phyloP scores from a whole-genome alignment of 2,888 invertebrate species.

The Melanostoma scalare region DNA sequence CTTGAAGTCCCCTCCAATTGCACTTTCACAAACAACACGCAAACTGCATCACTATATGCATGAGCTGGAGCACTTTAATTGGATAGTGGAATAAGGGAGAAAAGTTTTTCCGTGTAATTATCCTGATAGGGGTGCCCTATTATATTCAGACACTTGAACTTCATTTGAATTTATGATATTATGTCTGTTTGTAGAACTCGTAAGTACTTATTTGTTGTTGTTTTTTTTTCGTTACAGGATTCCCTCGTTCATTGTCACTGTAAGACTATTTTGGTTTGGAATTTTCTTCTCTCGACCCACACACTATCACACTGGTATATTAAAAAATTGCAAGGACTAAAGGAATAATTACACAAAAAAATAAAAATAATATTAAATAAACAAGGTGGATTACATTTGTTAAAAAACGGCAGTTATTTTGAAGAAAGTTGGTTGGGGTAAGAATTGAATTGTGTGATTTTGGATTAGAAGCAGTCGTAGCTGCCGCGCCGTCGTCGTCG shows the following conservation, averaged over 20 bases:
- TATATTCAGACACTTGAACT: constrained; percentile 56
- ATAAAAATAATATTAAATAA: constrained; percentile 2
- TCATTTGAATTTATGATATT: constrained; percentile 2
- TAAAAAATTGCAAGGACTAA: constrained; percentile 34
- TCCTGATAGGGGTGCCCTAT: constrained; percentile 50
- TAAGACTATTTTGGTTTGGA: constrained; percentile 34
- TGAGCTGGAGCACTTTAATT: constrained; percentile 36
- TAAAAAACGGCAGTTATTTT: neutral
- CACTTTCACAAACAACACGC: neutral
- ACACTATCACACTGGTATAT: neutral
- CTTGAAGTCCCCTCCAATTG: neutral
- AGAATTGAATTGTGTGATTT: constrained; percentile 41
- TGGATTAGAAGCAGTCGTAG: constrained; percentile 66
- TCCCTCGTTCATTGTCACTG: constrained; percentile 39
- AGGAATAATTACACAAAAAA: constrained; percentile 17
- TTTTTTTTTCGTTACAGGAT: constrained; percentile 46
- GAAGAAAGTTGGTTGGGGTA: constrained; percentile 9
- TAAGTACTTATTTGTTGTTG: constrained; percentile 2
- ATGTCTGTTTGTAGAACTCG: neutral
- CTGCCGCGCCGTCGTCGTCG: constrained; percentile 60
- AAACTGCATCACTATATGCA: constrained; percentile 36
- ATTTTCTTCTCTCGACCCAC: constrained; percentile 27
- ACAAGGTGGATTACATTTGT: constrained; percentile 35
- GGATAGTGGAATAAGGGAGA: constrained; percentile 27
- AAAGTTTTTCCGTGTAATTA: constrained; percentile 54